Percentiles rank a stretch among this genome's conserved stretches.
These are phyloP conservation scores for Venustaconcha ellipsiformis DNA, from an alignment of 1,140 invertebrate genomes.

Conservation along the genomic window DNA sequence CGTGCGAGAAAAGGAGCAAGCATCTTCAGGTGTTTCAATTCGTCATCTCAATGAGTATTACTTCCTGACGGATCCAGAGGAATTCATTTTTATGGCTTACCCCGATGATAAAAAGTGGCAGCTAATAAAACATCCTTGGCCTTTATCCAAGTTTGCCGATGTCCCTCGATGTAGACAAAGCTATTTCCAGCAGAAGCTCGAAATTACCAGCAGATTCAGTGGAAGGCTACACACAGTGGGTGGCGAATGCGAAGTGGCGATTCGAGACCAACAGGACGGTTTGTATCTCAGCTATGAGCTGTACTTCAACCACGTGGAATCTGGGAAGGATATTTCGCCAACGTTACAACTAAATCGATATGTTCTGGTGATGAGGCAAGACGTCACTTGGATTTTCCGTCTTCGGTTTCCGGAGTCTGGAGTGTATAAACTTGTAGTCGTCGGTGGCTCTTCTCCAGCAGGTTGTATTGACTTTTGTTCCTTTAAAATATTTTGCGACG, in stretches of 20 bases:
- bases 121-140: slow-evolving; percentile 40
- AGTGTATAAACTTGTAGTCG: slow-evolving; percentile 25
- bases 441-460: background rate
- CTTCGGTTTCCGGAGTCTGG: slow-evolving; percentile 26
- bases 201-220: slow-evolving; percentile 25
- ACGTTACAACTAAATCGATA: slow-evolving; percentile 25
- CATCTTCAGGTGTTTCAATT: slow-evolving; percentile 11
- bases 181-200: slow-evolving; percentile 25
- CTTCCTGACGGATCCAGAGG: slow-evolving; percentile 53
- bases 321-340: slow-evolving; percentile 1
- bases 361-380: slow-evolving; percentile 14
- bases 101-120: slow-evolving; percentile 49
- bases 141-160: slow-evolving; percentile 32
- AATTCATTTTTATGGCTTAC: slow-evolving; percentile 46
- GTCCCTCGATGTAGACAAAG: slow-evolving; percentile 16
- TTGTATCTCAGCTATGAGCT: slow-evolving; percentile 10
- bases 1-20: slow-evolving; percentile 29
- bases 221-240: slow-evolving; percentile 4
- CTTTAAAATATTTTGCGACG: slow-evolving; percentile 32
- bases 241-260: background rate
- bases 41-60: slow-evolving; percentile 48
- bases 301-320: slow-evolving; percentile 20
- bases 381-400: slow-evolving; percentile 7
- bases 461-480: slow-evolving; percentile 15
- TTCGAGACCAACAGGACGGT: background rate